Percentiles rank a stretch among this genome's conserved stretches.
These are phyloP conservation scores for Lasioglossum baleicum DNA, from an alignment of 1,140 invertebrate species.

Conservation along the genomic window DNA sequence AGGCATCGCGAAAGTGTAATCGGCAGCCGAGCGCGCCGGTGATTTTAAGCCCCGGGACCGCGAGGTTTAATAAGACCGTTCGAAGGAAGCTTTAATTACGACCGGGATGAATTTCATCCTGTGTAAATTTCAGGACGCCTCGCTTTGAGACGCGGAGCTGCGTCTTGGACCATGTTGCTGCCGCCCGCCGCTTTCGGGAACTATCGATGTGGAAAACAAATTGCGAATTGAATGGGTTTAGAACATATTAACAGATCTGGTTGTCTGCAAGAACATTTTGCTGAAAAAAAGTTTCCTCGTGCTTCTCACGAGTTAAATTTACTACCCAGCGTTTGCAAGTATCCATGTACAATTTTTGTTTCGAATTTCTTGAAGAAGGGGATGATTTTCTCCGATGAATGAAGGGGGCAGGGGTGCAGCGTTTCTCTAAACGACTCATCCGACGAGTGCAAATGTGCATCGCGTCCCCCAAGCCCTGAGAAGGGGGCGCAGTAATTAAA, in stretches of 20 bases:
- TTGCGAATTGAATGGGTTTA: neutral
- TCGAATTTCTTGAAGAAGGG: no score
- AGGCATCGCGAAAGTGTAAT: neutral
- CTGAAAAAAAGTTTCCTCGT: no score
- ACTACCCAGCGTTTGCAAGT: no score
- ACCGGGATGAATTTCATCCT: neutral
- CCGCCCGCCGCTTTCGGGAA: no score
- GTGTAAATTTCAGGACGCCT: neutral
- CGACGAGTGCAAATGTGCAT: constrained; percentile 65
- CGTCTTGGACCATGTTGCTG: no score
- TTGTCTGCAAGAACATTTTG: no score
- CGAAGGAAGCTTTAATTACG: constrained; percentile 8
- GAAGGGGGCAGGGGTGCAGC: neutral
- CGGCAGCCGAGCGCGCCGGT: neutral
- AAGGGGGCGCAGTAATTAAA: constrained; percentile 56
- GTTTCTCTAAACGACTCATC: constrained; percentile 62
- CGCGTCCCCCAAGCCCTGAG: neutral
- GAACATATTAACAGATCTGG: no score
- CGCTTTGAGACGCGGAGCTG: neutral
- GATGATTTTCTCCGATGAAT: no score
- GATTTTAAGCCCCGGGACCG: constrained; percentile 30
- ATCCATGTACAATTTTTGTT: no score
- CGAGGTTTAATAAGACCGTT: constrained; percentile 44
- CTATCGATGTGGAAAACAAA: neutral
- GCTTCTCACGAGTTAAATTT: no score